Evolutionary conservation across 1,140 invertebrate species (phyloP).

Genomic region (Aphidius ervi): DNA sequence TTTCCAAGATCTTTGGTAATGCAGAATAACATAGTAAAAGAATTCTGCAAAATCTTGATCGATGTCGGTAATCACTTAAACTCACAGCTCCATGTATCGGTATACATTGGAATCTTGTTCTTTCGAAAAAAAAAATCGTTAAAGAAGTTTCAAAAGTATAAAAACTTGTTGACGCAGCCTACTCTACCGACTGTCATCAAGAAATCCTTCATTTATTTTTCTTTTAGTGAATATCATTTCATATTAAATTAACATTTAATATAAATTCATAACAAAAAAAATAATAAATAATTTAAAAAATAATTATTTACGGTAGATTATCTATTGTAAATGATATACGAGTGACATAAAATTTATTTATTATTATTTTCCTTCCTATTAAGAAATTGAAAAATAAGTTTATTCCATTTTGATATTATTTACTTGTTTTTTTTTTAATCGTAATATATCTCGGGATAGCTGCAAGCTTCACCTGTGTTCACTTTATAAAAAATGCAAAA

Average conservation of each 20-base stretch:
- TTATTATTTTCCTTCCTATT: neutral
- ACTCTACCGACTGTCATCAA: slow-evolving; percentile 34
- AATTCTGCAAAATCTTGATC: too few species aligned
- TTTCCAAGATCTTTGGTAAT: too few species aligned
- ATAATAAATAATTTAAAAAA: neutral
- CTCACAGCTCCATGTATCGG: slow-evolving; percentile 20
- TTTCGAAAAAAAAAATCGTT: slow-evolving; percentile 21
- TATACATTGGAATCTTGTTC: slow-evolving; percentile 17
- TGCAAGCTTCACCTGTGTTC: slow-evolving; percentile 7
- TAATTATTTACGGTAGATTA: too few species aligned
- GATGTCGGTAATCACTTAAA: too few species aligned
- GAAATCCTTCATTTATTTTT: neutral
- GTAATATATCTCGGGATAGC: slow-evolving; percentile 9
- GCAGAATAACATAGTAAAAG: too few species aligned
- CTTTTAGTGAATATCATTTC: too few species aligned
- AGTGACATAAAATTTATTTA: neutral
- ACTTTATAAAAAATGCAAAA: slow-evolving; percentile 13
- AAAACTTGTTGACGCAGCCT: slow-evolving; percentile 17
- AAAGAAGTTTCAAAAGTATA: slow-evolving; percentile 18
- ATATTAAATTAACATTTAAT: too few species aligned
- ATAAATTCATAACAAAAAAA: neutral
- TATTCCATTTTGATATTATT: slow-evolving; percentile 3
- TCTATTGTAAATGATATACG: neutral
- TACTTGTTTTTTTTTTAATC: neutral
- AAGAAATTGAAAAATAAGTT: slow-evolving; percentile 18